Conservation (phyloP, 2,113 vertebrate genomes). For the Plecotus auritus region DNA sequence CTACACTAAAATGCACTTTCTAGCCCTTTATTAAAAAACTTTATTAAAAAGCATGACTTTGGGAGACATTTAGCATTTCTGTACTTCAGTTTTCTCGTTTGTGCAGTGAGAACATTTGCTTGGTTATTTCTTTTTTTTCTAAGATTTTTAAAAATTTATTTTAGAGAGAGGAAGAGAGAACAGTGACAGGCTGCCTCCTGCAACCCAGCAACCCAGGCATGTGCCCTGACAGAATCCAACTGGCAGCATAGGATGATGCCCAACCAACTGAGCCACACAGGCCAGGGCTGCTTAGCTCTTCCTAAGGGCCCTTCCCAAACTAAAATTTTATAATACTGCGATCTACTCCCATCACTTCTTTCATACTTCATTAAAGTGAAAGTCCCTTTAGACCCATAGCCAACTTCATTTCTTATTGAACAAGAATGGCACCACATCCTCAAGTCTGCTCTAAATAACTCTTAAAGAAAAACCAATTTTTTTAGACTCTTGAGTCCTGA, state of each 20-base stretch:
- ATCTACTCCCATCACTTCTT: neutral
- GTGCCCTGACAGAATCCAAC: too few relatives aligned
- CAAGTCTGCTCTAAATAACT: slow-evolving; percentile 37
- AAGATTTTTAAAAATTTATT: too few relatives aligned
- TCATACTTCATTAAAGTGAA: neutral
- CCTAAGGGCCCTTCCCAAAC: neutral
- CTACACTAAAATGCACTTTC: neutral
- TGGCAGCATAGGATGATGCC: too few relatives aligned
- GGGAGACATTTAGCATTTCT: neutral
- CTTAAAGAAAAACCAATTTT: slow-evolving; percentile 23
- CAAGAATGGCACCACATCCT: neutral
- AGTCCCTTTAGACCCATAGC: neutral
- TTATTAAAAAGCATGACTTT: neutral
- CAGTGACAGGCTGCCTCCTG: too few relatives aligned
- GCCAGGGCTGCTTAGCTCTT: neutral
- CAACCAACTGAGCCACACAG: too few relatives aligned
- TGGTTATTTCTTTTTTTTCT: neutral
- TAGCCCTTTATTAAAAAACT: neutral
- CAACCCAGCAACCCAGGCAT: too few relatives aligned
- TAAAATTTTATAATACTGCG: slow-evolving; percentile 23
- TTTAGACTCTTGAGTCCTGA: neutral
- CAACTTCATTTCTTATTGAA: slow-evolving; percentile 30
- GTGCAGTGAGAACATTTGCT: neutral
- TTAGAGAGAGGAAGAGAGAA: too few relatives aligned
- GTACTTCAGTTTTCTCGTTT: neutral